phyloP scores from a whole-genome alignment of 2,888 invertebrate species.

The Coenonympha glycerion region DNA sequence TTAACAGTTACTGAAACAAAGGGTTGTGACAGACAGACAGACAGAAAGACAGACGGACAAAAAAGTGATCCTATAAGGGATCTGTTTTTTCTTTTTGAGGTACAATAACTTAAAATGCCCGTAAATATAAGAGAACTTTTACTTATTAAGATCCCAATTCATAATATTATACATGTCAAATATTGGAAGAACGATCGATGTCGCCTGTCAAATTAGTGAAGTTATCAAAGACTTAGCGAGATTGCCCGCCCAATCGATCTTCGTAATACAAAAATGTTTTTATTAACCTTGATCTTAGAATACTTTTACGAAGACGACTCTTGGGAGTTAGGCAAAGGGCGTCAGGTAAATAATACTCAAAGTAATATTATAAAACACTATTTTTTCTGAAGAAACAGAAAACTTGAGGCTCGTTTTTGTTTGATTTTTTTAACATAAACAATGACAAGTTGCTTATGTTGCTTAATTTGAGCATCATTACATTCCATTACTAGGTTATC shows the following conservation, averaged over 20 bases:
- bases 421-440: too few species aligned
- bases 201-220: slow-evolving; percentile 28
- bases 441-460: too few species aligned
- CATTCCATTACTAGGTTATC: not conserved
- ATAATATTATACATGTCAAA: slow-evolving; percentile 12
- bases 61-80: too few species aligned
- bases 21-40: too few species aligned
- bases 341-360: not conserved
- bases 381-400: too few species aligned
- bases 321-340: not conserved
- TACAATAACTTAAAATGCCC: too few species aligned
- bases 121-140: too few species aligned
- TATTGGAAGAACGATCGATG: slow-evolving; percentile 11
- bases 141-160: slow-evolving; percentile 5
- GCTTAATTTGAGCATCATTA: too few species aligned
- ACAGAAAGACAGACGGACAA: too few species aligned
- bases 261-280: not conserved
- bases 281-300: not conserved
- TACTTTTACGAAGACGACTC: not conserved
- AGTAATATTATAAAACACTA: not conserved
- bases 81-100: too few species aligned
- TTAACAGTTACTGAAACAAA: too few species aligned
- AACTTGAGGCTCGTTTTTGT: too few species aligned
- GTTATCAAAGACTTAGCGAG: slow-evolving; percentile 24
- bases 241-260: slow-evolving; percentile 15